Conservation (phyloP, 2,888 invertebrate genomes). For the Cheilosia urbana region DNA sequence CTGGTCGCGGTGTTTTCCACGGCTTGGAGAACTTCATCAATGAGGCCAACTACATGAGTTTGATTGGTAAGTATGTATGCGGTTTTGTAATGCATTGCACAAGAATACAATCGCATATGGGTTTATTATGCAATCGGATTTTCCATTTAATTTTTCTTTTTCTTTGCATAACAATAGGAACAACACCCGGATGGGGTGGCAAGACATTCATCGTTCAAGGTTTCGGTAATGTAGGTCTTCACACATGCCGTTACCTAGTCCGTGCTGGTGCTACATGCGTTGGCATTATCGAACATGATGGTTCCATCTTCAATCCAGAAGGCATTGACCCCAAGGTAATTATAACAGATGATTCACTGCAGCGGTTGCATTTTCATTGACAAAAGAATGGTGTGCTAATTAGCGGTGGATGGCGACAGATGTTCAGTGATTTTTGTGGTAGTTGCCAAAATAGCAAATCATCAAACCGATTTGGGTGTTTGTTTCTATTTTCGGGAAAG, state of each 20-base stretch:
- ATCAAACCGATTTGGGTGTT: conserved; percentile 1
- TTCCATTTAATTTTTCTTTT: conserved; percentile 23
- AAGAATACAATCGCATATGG: conserved; percentile 11
- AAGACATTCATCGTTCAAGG: conserved; percentile 93
- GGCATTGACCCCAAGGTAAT: conserved; percentile 88
- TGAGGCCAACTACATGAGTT: conserved; percentile 89
- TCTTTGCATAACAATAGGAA: conserved; percentile 77
- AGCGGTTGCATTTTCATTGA: not conserved
- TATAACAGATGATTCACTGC: conserved; percentile 66
- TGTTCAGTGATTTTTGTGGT: conserved; percentile 25
- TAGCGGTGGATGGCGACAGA: conserved; percentile 16
- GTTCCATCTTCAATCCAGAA: conserved; percentile 86
- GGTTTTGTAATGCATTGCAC: conserved; percentile 24
- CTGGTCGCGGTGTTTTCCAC: conserved; percentile 91
- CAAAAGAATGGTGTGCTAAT: not conserved
- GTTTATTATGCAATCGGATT: conserved; percentile 37
- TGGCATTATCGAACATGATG: conserved; percentile 89
- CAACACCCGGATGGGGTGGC: conserved; percentile 85
- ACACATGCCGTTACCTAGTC: conserved; percentile 88
- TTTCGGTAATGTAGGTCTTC: conserved; percentile 93
- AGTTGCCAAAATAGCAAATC: conserved; percentile 44
- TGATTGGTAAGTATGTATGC: conserved; percentile 84
- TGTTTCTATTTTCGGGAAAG: conserved; percentile 16
- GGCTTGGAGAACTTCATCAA: conserved; percentile 89
- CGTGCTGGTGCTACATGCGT: conserved; percentile 89